Evolutionary conservation across 2,797 vertebrate species (phyloP).

Genomic region (Brachymystax lenok): DNA sequence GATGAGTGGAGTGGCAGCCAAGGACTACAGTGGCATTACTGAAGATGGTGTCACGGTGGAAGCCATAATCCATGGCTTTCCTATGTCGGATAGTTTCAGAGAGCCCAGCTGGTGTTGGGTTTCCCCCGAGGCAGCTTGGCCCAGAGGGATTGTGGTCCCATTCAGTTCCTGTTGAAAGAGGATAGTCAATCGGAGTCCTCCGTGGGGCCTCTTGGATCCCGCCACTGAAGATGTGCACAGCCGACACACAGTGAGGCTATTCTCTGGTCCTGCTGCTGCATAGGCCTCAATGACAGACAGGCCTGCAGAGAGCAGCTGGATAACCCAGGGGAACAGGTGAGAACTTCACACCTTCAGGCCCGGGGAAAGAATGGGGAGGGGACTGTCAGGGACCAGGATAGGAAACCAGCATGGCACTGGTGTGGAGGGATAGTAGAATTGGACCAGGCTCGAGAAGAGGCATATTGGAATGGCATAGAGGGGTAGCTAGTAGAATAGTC

Average conservation of each 20-base stretch:
- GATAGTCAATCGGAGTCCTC: conserved; percentile 60
- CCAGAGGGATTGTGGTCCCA: conserved; percentile 53
- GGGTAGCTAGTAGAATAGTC: conserved; percentile 40
- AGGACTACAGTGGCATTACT: conserved; percentile 44
- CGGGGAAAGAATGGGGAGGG: conserved; percentile 38
- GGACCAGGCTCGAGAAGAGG: conserved; percentile 42
- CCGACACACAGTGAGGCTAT: conserved; percentile 14
- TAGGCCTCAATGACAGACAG: conserved; percentile 35
- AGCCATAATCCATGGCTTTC: conserved; percentile 68
- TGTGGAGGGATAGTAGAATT: conserved; percentile 41
- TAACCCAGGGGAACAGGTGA: conserved; percentile 47
- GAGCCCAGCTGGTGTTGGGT: conserved; percentile 64
- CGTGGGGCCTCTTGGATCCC: conserved; percentile 58
- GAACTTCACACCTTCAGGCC: conserved; percentile 28
- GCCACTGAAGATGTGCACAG: conserved; percentile 29
- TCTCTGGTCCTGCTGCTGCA: conserved; percentile 21
- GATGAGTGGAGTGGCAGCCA: conserved; percentile 37
- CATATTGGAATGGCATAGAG: conserved; percentile 20
- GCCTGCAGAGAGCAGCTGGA: conserved; percentile 49
- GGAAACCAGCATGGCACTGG: conserved; percentile 50
- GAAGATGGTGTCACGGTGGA: conserved; percentile 53
- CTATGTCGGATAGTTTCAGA: conserved; percentile 55
- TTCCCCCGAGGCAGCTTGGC: conserved; percentile 68
- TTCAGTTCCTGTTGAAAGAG: conserved; percentile 67
- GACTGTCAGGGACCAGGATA: conserved; percentile 43